Base-by-base conservation (phyloP, 2,888 invertebrate genomes). In the Nesidiocoris tenuis region DNA sequence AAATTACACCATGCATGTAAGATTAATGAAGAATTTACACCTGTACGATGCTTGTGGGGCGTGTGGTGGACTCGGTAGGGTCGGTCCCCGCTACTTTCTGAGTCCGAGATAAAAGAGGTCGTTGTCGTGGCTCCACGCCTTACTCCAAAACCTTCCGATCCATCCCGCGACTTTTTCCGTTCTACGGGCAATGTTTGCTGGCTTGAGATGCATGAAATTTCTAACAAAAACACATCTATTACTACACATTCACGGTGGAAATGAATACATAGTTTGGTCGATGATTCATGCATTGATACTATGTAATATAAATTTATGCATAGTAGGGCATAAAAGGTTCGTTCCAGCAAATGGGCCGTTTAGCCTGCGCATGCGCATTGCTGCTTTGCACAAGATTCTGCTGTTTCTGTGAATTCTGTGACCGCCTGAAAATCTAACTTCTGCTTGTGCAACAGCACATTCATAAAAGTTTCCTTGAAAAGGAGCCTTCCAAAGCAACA, bases 191-290 rank as follows among this genome's bases (percentile, higher is more conserved):
- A 80, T 18, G 83, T 83, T 79, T 83, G 82, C 79, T 83, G 82
- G 77, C 82, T 83, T 56, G 83, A 83, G 78, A 83, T 83, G 80
- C 83, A 83, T n/a, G 83, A 82, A 78, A 83, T 83, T 81, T 83
- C 83, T 83, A 80, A 16, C 78, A 78, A 57, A 77, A 68, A 79
- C n/a, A 39, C 39, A 39, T 39, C 39, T 39, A 39, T 39, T 39
- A 39, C 56, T 19, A 68, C 59, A 25, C 59, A 66, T 59, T 59
- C 7, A 59, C 17, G 19, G 3, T 16, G 17, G 7, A 16, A 59
- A 59, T 19, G 16, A 59, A 7, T 59, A 16, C 16, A 55, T 55
- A 9, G 16, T 55, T 9, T 55, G 16, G 55, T 55, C 55, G 16
- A 55, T 16, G 55, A 55, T 16, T 55, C 12, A 16, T 55, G 55